These are phyloP conservation scores for Anguilla megastoma DNA, from an alignment of 2,797 vertebrate genomes.

Conservation along the genomic window DNA sequence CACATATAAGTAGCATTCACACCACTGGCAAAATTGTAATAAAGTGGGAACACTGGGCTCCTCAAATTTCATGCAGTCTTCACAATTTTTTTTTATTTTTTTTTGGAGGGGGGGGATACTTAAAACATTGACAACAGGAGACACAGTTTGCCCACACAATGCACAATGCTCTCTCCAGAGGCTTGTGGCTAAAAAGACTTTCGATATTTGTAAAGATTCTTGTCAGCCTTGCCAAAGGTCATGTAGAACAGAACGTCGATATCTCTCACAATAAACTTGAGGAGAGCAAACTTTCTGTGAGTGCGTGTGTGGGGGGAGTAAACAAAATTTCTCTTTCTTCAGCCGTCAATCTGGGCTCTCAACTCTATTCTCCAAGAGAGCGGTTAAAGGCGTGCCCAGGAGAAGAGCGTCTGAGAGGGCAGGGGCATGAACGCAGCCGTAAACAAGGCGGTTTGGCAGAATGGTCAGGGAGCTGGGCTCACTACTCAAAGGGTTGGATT, in stretches of 20 bases:
- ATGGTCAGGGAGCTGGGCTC: neutral
- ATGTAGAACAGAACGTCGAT: conserved; percentile 11
- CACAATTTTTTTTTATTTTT: neutral
- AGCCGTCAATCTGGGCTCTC: neutral
- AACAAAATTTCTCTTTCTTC: neutral
- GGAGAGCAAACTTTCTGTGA: conserved; percentile 1
- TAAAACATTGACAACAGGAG: neutral
- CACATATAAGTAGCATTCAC: neutral
- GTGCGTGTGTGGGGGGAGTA: neutral
- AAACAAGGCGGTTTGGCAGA: neutral
- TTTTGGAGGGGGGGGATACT: neutral
- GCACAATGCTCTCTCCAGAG: neutral
- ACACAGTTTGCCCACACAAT: neutral
- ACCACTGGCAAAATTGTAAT: neutral
- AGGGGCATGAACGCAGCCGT: neutral
- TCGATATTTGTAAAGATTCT: conserved; percentile 14
- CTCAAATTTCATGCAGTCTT: neutral
- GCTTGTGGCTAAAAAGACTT: neutral
- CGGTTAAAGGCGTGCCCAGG: neutral
- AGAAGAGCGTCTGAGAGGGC: neutral
- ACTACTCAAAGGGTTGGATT: neutral
- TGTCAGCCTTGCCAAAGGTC: conserved; percentile 19
- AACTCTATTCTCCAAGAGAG: neutral
- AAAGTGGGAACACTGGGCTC: neutral
- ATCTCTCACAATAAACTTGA: neutral